phyloP scores from a whole-genome alignment of 2,113 vertebrate genomes.

The Cyprinodon brontotheroides region DNA sequence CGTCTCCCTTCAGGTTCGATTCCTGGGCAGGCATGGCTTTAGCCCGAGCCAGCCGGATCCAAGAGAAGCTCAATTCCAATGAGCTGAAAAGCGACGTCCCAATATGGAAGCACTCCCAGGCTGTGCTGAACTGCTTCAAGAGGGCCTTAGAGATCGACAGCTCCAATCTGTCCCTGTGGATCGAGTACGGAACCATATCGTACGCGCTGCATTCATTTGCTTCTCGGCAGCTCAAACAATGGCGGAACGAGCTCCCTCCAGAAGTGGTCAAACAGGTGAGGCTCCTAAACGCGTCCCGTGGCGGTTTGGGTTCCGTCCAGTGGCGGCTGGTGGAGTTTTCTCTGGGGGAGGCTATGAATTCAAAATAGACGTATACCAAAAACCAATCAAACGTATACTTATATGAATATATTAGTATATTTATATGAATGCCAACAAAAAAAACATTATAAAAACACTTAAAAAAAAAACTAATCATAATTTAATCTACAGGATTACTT shows the following conservation, averaged over 20 bases:
- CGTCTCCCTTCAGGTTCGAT: slow-evolving; percentile 86
- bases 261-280: slow-evolving; percentile 92
- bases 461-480: too few relatives aligned
- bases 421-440: too few relatives aligned
- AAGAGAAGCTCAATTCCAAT: slow-evolving; percentile 97
- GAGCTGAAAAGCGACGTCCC: slow-evolving; percentile 95
- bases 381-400: too few relatives aligned
- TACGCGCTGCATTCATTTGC: slow-evolving; percentile 91
- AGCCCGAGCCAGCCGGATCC: slow-evolving; percentile 94
- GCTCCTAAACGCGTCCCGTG: not conserved
- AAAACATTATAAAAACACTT: too few relatives aligned
- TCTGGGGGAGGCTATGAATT: too few relatives aligned
- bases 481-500: too few relatives aligned
- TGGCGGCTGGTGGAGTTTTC: too few relatives aligned
- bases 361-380: too few relatives aligned
- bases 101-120: slow-evolving; percentile 93
- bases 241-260: slow-evolving; percentile 84
- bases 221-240: slow-evolving; percentile 95
- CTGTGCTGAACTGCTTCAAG: slow-evolving; percentile 92
- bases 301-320: not conserved
- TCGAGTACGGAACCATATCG: slow-evolving; percentile 96
- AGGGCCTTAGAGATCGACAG: slow-evolving; percentile 92
- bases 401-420: too few relatives aligned
- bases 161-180: slow-evolving; percentile 96
- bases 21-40: slow-evolving; percentile 99